A percentile compares a stretch with the other conserved stretches of the same genome.
These are phyloP conservation scores for Carcinoscorpius rotundicauda DNA, from an alignment of 1,140 invertebrate genomes.

Conservation along the genomic window DNA sequence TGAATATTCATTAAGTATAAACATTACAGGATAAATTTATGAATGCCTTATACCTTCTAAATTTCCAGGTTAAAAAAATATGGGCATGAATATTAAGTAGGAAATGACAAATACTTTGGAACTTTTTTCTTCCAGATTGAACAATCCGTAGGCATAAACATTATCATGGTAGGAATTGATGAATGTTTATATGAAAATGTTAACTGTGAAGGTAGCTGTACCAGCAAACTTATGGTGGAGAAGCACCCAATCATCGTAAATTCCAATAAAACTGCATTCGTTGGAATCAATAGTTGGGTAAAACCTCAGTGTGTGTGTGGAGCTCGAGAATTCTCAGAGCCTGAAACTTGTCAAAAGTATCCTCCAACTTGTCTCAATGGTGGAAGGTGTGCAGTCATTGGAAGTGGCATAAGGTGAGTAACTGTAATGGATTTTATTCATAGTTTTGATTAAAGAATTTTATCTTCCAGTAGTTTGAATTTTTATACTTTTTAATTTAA, in stretches of 20 bases:
- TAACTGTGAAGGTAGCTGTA: constrained; percentile 83
- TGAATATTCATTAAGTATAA: too few species aligned
- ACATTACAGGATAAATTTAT: too few species aligned
- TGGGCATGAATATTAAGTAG: constrained; percentile 2
- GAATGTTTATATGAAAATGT: constrained; percentile 88
- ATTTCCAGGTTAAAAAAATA: too few species aligned
- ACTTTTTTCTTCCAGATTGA: constrained; percentile 48
- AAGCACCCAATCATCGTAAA: constrained; percentile 88
- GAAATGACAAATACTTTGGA: too few species aligned
- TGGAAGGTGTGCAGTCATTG: constrained; percentile 48
- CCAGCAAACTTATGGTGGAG: constrained; percentile 79
- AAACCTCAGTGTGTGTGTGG: constrained; percentile 65
- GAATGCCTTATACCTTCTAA: too few species aligned
- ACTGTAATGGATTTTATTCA: neutral
- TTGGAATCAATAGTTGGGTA: constrained; percentile 72
- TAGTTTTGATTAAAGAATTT: too few species aligned
- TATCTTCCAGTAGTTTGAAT: too few species aligned
- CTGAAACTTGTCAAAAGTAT: constrained; percentile 74
- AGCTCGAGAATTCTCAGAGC: constrained; percentile 79
- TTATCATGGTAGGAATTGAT: constrained; percentile 95
- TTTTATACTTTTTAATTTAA: too few species aligned
- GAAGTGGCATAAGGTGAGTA: constrained; percentile 20
- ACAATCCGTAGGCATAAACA: constrained; percentile 81
- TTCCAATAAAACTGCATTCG: constrained; percentile 87
- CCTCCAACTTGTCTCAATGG: constrained; percentile 76